A percentile compares a stretch with the other conserved stretches of the same genome.
These are phyloP conservation scores for Blera fallax DNA, from an alignment of 2,888 invertebrate genomes.

Conservation along the genomic window DNA sequence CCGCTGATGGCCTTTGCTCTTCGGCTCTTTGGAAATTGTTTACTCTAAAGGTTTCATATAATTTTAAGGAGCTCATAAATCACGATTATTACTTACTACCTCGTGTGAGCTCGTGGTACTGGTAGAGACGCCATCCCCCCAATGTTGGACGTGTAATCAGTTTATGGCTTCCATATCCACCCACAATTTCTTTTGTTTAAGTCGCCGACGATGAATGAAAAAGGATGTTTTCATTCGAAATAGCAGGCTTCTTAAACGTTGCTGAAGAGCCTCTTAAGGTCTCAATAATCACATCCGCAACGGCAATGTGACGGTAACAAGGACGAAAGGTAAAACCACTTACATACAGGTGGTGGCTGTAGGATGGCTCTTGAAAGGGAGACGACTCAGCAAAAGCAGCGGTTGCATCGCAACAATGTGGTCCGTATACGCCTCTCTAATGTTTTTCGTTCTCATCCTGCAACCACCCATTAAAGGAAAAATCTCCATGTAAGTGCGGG, in stretches of 20 bases:
- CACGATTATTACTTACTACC: slow-evolving; percentile 37
- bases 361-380: slow-evolving; percentile 46
- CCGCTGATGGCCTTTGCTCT: background rate
- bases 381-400: slow-evolving; percentile 48
- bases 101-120: slow-evolving; percentile 9
- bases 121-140: background rate
- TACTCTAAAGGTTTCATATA: slow-evolving; percentile 51
- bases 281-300: slow-evolving; percentile 55
- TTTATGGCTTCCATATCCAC: slow-evolving; percentile 25
- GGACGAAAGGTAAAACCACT: slow-evolving; percentile 55
- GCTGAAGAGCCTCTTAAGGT: slow-evolving; percentile 44
- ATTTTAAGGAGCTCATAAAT: slow-evolving; percentile 54
- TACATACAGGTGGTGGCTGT: slow-evolving; percentile 58
- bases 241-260: slow-evolving; percentile 41
- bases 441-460: background rate
- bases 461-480: background rate
- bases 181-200: slow-evolving; percentile 43
- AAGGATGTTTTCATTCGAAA: slow-evolving; percentile 47
- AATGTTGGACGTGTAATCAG: slow-evolving; percentile 35
- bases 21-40: slow-evolving; percentile 28
- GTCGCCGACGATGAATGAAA: background rate
- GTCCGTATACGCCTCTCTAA: slow-evolving; percentile 6
- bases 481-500: slow-evolving; percentile 12
- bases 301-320: slow-evolving; percentile 27
- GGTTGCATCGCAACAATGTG: slow-evolving; percentile 32